Percentiles rank a stretch among this genome's conserved stretches.
Conservation (phyloP, 2,797 vertebrate genomes). For the Iguana delicatissima region DNA sequence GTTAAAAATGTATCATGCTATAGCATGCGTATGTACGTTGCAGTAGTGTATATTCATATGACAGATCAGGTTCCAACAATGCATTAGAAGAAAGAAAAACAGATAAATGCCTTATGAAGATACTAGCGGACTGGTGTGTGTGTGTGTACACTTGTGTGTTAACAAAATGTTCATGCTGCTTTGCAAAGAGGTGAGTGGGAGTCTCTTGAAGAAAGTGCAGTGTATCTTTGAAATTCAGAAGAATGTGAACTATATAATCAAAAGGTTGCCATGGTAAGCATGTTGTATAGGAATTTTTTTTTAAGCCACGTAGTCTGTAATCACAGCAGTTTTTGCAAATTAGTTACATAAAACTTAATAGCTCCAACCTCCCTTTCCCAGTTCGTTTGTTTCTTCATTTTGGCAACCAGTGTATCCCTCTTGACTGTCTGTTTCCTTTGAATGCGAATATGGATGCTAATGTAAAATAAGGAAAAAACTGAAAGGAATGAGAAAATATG, state of each 20-base stretch:
- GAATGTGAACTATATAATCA: constrained; percentile 32
- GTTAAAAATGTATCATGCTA: background rate
- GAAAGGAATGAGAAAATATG: background rate
- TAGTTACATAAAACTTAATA: constrained; percentile 14
- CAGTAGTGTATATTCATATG: background rate
- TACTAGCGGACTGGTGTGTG: background rate
- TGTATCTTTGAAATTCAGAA: constrained; percentile 39
- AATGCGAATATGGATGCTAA: background rate
- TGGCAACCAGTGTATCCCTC: background rate
- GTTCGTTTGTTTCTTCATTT: constrained; percentile 5
- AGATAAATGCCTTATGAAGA: constrained; percentile 19
- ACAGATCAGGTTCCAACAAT: background rate
- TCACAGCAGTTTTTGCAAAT: background rate
- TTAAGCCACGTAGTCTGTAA: constrained; percentile 18
- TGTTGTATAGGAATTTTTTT: background rate
- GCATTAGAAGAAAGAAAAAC: background rate
- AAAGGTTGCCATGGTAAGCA: constrained; percentile 45
- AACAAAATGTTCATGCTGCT: constrained; percentile 8
- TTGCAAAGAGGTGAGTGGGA: background rate
- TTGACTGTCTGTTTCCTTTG: background rate
- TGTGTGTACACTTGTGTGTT: background rate
- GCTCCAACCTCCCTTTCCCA: background rate
- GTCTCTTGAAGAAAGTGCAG: constrained; percentile 33
- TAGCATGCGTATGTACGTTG: background rate
- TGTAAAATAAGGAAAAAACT: background rate